Conservation (phyloP, 2,888 invertebrate species). For the Tanytarsus gracilentus region DNA sequence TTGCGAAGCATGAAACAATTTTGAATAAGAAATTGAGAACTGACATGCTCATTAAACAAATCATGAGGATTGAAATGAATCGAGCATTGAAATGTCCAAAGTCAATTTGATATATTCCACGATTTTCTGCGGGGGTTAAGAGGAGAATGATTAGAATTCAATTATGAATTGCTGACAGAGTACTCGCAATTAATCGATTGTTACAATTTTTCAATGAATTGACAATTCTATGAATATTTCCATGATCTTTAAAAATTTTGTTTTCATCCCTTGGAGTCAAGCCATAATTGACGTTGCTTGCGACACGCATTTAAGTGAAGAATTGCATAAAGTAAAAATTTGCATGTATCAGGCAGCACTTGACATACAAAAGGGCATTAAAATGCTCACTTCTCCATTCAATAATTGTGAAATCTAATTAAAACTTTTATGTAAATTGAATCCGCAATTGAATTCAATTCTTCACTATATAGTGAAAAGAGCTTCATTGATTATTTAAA, state of each 20-base stretch:
- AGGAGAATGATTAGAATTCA: conserved; percentile 4
- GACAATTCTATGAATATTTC: too few species aligned
- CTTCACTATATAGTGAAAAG: too few species aligned
- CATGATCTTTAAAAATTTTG: too few species aligned
- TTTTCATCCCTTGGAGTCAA: too few species aligned
- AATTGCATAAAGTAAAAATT: neutral
- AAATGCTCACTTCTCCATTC: too few species aligned
- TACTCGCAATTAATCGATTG: too few species aligned
- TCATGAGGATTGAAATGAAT: neutral
- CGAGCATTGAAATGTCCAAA: conserved; percentile 2
- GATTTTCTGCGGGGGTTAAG: too few species aligned
- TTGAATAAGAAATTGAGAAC: neutral
- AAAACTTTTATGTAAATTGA: too few species aligned
- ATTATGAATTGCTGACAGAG: conserved; percentile 2
- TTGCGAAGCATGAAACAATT: neutral
- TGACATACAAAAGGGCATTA: conserved; percentile 3
- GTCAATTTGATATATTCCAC: too few species aligned
- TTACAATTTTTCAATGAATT: conserved; percentile 3
- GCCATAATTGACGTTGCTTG: neutral
- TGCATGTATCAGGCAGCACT: neutral
- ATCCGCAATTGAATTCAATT: too few species aligned
- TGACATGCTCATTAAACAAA: neutral
- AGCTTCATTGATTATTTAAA: too few species aligned
- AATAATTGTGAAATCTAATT: too few species aligned
- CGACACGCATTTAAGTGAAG: neutral